Percentiles rank a stretch among this genome's conserved stretches.
These are phyloP conservation scores for Drosophila nannoptera DNA, from an alignment of 1,140 invertebrate genomes.

Conservation along the genomic window DNA sequence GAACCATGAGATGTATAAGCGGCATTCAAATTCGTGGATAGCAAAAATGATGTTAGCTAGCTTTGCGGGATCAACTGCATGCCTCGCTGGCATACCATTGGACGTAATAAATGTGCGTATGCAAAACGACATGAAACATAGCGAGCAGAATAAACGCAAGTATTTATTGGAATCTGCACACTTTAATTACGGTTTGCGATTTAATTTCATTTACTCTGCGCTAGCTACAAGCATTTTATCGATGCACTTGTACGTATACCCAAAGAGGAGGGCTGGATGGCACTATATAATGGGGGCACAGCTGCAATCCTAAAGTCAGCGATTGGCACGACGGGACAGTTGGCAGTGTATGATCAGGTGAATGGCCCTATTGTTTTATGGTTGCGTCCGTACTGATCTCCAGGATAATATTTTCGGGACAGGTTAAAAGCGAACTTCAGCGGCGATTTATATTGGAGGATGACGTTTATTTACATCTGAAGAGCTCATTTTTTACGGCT, in stretches of 20 bases:
- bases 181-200: not conserved
- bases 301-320: conserved; percentile 94
- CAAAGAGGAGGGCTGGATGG: conserved; percentile 88
- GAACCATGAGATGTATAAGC: conserved; percentile 79
- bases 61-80: conserved; percentile 87
- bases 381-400: not conserved
- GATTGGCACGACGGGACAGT: conserved; percentile 96
- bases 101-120: conserved; percentile 99
- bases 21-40: conserved; percentile 80
- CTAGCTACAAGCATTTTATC: conserved; percentile 95
- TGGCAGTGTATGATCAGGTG: conserved; percentile 94
- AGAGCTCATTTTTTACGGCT: conserved; percentile 35
- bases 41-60: conserved; percentile 89
- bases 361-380: not conserved
- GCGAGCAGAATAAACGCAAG: conserved; percentile 80
- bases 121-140: conserved; percentile 97
- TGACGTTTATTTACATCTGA: conserved; percentile 25
- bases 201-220: not conserved
- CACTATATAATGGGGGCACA: conserved; percentile 91
- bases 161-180: not conserved
- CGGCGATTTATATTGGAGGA: conserved; percentile 20
- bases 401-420: not conserved
- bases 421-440: conserved; percentile 26
- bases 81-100: conserved; percentile 86
- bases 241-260: conserved; percentile 92